Conservation (phyloP, 2,113 vertebrate genomes). For the Monopterus albus region DNA sequence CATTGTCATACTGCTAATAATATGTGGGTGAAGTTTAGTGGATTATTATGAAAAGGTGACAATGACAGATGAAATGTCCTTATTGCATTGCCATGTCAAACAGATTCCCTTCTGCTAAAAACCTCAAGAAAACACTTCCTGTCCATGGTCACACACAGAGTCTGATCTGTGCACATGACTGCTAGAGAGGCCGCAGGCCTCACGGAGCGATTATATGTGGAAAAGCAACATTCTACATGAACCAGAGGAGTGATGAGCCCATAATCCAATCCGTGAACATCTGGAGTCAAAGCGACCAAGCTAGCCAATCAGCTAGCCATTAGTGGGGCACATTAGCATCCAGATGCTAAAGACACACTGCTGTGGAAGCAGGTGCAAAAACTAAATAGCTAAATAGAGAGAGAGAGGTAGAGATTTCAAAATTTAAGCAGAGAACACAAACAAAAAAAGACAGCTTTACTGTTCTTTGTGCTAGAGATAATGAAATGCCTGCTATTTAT, state of each 20-base stretch:
- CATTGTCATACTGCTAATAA: background rate
- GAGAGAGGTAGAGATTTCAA: no score
- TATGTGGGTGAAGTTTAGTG: background rate
- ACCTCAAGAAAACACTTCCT: constrained; percentile 13
- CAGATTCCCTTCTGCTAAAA: background rate
- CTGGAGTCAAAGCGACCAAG: constrained; percentile 68
- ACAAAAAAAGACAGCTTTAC: no score
- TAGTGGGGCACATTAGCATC: constrained; percentile 38
- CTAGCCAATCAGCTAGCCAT: constrained; percentile 66
- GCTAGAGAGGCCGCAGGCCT: constrained; percentile 15
- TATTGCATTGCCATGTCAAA: background rate
- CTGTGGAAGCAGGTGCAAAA: constrained; percentile 21
- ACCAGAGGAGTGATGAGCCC: constrained; percentile 64
- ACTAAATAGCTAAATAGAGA: no score
- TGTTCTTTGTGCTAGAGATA: no score
- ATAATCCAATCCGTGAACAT: constrained; percentile 76
- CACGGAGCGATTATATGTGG: constrained; percentile 22
- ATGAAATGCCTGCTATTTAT: no score
- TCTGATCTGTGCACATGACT: constrained; percentile 7
- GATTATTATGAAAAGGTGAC: constrained; percentile 1
- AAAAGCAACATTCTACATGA: constrained; percentile 61
- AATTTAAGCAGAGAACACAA: no score
- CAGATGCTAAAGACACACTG: constrained; percentile 30
- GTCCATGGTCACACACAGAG: background rate
- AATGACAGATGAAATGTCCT: background rate